Evolutionary conservation across 2,888 invertebrate genomes (phyloP).

Genomic region (Sericinus montela): DNA sequence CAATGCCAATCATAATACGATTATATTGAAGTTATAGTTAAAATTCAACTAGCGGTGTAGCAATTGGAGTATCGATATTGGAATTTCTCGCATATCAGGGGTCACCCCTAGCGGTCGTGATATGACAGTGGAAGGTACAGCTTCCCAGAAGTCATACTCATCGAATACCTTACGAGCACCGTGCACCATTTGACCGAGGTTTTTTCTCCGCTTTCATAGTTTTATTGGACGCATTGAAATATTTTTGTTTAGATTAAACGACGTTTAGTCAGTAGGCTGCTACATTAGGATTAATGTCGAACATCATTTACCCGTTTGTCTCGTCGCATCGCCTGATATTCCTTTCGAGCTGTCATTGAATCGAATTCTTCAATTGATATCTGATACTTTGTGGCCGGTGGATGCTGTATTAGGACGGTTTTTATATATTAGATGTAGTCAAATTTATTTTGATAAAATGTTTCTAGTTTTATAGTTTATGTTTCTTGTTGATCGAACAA

Average conservation of each 20-base stretch:
- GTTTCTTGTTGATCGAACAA: no score
- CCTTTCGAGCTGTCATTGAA: constrained; percentile 48
- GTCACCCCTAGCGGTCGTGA: constrained; percentile 64
- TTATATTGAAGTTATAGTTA: no score
- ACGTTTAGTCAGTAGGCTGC: constrained; percentile 64
- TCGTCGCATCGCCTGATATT: constrained; percentile 36
- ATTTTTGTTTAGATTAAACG: constrained; percentile 77
- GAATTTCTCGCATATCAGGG: constrained; percentile 29
- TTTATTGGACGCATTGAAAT: constrained; percentile 75
- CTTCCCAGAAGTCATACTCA: constrained; percentile 73
- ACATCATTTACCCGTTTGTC: constrained; percentile 62
- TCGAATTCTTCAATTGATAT: constrained; percentile 17
- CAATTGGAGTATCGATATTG: constrained; percentile 43
- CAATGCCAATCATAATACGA: no score
- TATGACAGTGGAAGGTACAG: constrained; percentile 71
- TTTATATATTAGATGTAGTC: no score
- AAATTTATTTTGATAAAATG: no score
- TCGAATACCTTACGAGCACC: constrained; percentile 70
- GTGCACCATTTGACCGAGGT: constrained; percentile 49
- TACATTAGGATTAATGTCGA: constrained; percentile 76
- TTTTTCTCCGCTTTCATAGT: constrained; percentile 64
- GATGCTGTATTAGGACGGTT: constrained; percentile 3
- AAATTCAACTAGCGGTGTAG: background rate
- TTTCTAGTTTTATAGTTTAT: no score
- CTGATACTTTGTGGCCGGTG: constrained; percentile 10